A percentile compares a stretch with the other conserved stretches of the same genome.
Evolutionary conservation across 1,140 invertebrate species (phyloP).

Genomic region (Drosophila littoralis): DNA sequence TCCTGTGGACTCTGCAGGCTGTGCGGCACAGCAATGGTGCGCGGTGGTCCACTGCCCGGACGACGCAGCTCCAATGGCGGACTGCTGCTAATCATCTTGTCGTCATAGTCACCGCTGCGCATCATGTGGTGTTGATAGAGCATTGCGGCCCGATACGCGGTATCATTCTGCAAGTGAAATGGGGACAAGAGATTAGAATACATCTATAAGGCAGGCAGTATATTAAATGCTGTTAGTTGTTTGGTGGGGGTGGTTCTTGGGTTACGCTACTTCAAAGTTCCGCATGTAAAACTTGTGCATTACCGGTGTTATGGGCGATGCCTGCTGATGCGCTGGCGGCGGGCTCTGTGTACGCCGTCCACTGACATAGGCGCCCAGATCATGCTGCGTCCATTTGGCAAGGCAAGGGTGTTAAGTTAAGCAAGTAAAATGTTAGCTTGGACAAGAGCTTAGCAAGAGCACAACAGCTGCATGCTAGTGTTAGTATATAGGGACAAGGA

Average conservation of each 20-base stretch:
- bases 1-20: conserved; percentile 89
- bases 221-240: background rate
- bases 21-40: conserved; percentile 85
- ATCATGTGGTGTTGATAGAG: conserved; percentile 90
- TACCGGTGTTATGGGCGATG: conserved; percentile 91
- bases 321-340: conserved; percentile 91
- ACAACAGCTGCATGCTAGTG: background rate
- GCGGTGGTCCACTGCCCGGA: conserved; percentile 84
- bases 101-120: conserved; percentile 84
- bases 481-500: conserved; percentile 36
- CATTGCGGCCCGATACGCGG: conserved; percentile 84
- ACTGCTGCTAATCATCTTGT: conserved; percentile 86
- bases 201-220: background rate
- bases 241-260: conserved; percentile 33
- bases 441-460: background rate
- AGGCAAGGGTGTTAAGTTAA: conserved; percentile 5
- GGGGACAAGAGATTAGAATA: background rate
- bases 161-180: conserved; percentile 87
- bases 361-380: conserved; percentile 84
- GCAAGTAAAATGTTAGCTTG: conserved; percentile 30
- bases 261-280: conserved; percentile 76
- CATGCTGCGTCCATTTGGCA: conserved; percentile 84
- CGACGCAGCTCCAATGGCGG: conserved; percentile 90
- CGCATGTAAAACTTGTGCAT: conserved; percentile 81
- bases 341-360: conserved; percentile 87